These are phyloP conservation scores for Uloborus diversus DNA, from an alignment of 1,140 invertebrate species.

Conservation along the genomic window DNA sequence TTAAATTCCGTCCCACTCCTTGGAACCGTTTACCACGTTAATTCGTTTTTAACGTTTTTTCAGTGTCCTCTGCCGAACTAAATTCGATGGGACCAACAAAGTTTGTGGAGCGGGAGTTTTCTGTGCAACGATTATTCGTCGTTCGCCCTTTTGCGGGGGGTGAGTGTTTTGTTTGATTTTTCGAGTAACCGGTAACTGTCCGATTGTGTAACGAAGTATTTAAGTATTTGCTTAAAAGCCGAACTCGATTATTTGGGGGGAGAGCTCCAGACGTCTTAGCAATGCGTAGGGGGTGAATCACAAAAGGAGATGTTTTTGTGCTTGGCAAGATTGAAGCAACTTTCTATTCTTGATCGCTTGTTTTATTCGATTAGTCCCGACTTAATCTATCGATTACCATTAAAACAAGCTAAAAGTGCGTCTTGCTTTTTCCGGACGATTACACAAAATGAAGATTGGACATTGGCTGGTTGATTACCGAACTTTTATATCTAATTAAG, in stretches of 20 bases:
- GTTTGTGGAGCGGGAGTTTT: background rate
- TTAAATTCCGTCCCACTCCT: background rate
- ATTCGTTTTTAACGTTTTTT: conserved; percentile 36
- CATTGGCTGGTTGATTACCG: too few relatives aligned
- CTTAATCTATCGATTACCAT: too few relatives aligned
- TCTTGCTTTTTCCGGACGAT: too few relatives aligned
- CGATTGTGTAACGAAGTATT: conserved; percentile 41
- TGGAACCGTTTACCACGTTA: conserved; percentile 33
- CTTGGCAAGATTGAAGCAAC: too few relatives aligned
- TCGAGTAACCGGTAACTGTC: conserved; percentile 17
- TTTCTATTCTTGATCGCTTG: too few relatives aligned
- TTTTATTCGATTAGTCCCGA: too few relatives aligned
- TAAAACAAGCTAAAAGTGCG: too few relatives aligned
- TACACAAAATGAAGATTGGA: too few relatives aligned
- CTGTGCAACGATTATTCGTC: background rate
- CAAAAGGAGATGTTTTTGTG: too few relatives aligned
- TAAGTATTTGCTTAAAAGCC: conserved; percentile 46
- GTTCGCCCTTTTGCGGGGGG: background rate
- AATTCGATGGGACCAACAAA: conserved; percentile 13
- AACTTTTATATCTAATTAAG: too few relatives aligned
- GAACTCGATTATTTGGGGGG: conserved; percentile 26
- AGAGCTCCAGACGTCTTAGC: too few relatives aligned
- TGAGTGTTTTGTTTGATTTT: conserved; percentile 15
- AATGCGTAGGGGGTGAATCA: background rate
- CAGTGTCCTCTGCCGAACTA: background rate